A percentile compares a stretch with the other conserved stretches of the same genome.
Conservation (phyloP, 1,140 invertebrate genomes). For the Drosophila baimaii region DNA sequence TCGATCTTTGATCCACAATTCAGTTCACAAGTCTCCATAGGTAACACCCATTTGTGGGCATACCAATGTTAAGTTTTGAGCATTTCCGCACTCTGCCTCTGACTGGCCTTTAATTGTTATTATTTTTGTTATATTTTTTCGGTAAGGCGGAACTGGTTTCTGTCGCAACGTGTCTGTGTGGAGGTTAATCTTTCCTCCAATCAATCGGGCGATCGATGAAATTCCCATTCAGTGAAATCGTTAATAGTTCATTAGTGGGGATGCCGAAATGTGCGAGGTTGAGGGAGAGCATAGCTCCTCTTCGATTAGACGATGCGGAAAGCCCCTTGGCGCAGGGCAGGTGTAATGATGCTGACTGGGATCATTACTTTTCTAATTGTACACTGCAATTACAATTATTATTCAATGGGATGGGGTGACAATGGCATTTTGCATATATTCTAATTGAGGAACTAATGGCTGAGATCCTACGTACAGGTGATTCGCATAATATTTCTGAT, state of each 20-base stretch:
- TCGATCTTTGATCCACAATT: slow-evolving; percentile 1
- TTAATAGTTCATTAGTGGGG: slow-evolving; percentile 52
- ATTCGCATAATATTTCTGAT: slow-evolving; percentile 23
- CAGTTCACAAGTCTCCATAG: not conserved
- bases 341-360: slow-evolving; percentile 8
- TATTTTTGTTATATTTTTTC: slow-evolving; percentile 23
- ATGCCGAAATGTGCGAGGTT: slow-evolving; percentile 38
- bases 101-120: slow-evolving; percentile 36
- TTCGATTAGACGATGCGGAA: slow-evolving; percentile 25
- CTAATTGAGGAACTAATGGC: slow-evolving; percentile 47
- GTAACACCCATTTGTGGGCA: slow-evolving; percentile 26
- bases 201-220: slow-evolving; percentile 28
- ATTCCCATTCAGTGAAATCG: slow-evolving; percentile 50
- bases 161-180: slow-evolving; percentile 60
- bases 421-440: slow-evolving; percentile 46
- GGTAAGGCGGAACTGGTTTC: slow-evolving; percentile 44
- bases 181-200: slow-evolving; percentile 76
- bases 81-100: slow-evolving; percentile 33
- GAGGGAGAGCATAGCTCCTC: slow-evolving; percentile 5
- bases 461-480: not conserved
- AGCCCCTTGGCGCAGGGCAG: slow-evolving; percentile 15
- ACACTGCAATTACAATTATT: slow-evolving; percentile 21
- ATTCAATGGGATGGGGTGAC: slow-evolving; percentile 30
- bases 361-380: slow-evolving; percentile 41
- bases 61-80: slow-evolving; percentile 28